These are phyloP conservation scores for Ceratina australensis DNA, from an alignment of 1,140 invertebrate species.

Conservation along the genomic window DNA sequence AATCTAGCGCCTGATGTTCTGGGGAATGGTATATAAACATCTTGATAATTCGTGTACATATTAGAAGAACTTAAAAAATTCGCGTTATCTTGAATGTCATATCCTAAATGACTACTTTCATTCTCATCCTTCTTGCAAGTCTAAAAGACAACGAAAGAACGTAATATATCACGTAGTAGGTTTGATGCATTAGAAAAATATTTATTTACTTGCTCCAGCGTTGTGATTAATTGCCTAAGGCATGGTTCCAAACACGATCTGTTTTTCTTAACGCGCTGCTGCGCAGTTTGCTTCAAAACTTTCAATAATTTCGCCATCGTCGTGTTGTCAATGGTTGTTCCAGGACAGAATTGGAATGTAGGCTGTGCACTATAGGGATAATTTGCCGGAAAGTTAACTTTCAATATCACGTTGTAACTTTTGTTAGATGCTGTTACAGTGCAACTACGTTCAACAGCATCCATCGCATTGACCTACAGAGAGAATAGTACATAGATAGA, in stretches of 20 bases:
- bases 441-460: slow-evolving; percentile 85
- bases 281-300: slow-evolving; percentile 86
- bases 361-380: slow-evolving; percentile 89
- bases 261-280: slow-evolving; percentile 87
- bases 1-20: slow-evolving; percentile 96
- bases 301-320: slow-evolving; percentile 83
- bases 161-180: background rate
- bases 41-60: slow-evolving; percentile 80
- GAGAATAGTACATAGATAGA: background rate
- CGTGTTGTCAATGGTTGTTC: slow-evolving; percentile 82
- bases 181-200: background rate
- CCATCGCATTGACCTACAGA: slow-evolving; percentile 81
- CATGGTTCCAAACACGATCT: slow-evolving; percentile 90
- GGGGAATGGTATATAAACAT: slow-evolving; percentile 95
- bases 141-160: slow-evolving; percentile 54
- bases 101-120: slow-evolving; percentile 72
- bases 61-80: slow-evolving; percentile 74
- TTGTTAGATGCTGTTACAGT: slow-evolving; percentile 87
- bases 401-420: slow-evolving; percentile 86
- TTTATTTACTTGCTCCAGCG: slow-evolving; percentile 82
- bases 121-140: slow-evolving; percentile 77
- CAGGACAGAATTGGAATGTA: slow-evolving; percentile 85
- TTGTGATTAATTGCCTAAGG: slow-evolving; percentile 86
- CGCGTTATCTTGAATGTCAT: slow-evolving; percentile 75
- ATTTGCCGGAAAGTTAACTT: slow-evolving; percentile 88